Evolutionary conservation across 2,888 invertebrate genomes (phyloP), one percentile per base, ranked within the genome.

Genomic region (Ophion costatus): DNA sequence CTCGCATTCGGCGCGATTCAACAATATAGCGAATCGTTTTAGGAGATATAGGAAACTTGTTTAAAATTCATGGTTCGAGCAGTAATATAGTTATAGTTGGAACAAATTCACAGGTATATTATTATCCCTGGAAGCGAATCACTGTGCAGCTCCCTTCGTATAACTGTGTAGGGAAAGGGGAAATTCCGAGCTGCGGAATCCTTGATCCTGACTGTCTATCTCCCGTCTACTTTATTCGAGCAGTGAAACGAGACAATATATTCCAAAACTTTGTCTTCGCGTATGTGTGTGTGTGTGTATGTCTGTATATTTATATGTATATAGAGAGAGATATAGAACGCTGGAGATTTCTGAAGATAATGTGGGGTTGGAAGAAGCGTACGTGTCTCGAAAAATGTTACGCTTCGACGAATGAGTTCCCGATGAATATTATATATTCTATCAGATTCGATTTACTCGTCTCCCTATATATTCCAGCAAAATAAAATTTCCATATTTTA

Each of bases 171-270:
- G 6, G 56, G n/a, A 51, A 61, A 33, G 45, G 45, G 56, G 45
- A 67, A 80, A 82, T 77, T 85, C 73, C 64, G 45, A 73, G 77
- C 17, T 66, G 75, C 63, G 77, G 67, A 82, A 85, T 77, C 73
- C 82, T 73, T 85, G 85, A 82, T 82, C 85, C 85, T 38, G 73
- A 79, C 85, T 82, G 76, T 85, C 80, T 64, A 80, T 82, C 80
- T 73, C 57, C 64, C 80, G 71, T 82, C 74, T 77, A 73, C 85
- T 73, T 85, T 82, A 85, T 82, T 80, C 82, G 85, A 80, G 80
- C 82, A 82, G 63, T 57, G 85, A 80, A 85, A 85, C 85, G 82
- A 82, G 82, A 85, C 85, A 85, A 85, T 85, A 80, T 85, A 85
- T 85, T 85, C 82, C 73, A 73, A 77, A 85, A 83, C 82, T 85